phyloP scores from a whole-genome alignment of 2,888 invertebrate genomes.

The Imbricaverruca yamaguchii region DNA sequence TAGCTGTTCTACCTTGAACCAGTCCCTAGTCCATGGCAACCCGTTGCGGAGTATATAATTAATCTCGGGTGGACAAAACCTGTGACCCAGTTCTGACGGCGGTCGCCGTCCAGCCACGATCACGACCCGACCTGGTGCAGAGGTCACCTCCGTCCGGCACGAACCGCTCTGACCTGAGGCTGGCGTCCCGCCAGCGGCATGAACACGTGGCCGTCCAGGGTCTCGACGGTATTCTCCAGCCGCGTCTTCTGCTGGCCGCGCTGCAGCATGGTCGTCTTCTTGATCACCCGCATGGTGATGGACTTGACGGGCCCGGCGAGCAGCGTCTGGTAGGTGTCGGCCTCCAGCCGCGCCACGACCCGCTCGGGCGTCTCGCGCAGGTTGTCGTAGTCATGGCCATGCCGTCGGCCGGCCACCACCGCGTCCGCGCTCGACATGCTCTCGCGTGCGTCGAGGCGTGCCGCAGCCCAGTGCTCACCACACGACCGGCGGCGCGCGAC shows the following conservation, averaged over 20 bases:
- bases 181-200: neutral
- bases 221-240: neutral
- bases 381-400: neutral
- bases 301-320: constrained; percentile 31
- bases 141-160: too few species aligned
- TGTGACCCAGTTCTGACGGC: too few species aligned
- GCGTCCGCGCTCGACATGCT: neutral
- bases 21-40: too few species aligned
- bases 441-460: neutral
- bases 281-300: constrained; percentile 32
- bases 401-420: neutral
- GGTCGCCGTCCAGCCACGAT: neutral
- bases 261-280: constrained; percentile 33
- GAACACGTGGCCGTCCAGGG: neutral
- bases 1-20: too few species aligned
- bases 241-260: constrained; percentile 30
- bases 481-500: too few species aligned
- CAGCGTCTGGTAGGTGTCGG: neutral
- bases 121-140: neutral
- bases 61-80: too few species aligned
- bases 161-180: neutral
- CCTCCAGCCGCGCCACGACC: neutral
- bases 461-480: too few species aligned
- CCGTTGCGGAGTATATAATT: too few species aligned
- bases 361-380: neutral